These are phyloP conservation scores for Chaetodon auriga DNA, from an alignment of 2,113 vertebrate genomes.

Conservation along the genomic window DNA sequence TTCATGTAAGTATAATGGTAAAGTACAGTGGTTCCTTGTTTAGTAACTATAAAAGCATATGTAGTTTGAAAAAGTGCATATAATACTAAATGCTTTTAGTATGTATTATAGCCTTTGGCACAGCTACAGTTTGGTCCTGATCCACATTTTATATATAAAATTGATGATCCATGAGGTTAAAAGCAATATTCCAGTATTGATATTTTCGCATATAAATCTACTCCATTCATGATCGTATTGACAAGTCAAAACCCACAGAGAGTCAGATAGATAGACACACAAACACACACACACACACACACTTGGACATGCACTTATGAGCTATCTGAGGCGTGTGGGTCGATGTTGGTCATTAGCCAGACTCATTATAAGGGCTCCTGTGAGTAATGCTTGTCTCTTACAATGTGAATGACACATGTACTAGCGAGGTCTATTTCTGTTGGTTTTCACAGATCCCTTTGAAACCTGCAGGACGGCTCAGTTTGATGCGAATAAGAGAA, in stretches of 20 bases:
- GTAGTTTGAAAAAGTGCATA: neutral
- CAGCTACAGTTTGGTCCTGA: neutral
- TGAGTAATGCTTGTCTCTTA: conserved; percentile 52
- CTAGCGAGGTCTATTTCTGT: conserved; percentile 35
- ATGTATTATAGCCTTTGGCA: neutral
- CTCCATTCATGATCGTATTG: too few species aligned
- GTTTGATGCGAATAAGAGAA: conserved; percentile 10
- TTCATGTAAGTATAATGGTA: neutral
- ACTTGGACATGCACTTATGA: neutral
- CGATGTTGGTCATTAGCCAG: conserved; percentile 36
- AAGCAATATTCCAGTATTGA: neutral
- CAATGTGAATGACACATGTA: conserved; percentile 25
- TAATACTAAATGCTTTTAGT: neutral
- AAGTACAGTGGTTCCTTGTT: neutral
- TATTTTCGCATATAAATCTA: neutral
- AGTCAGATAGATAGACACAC: neutral
- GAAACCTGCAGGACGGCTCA: neutral
- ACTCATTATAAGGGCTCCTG: conserved; percentile 29
- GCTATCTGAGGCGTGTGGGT: conserved; percentile 9
- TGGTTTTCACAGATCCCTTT: conserved; percentile 36
- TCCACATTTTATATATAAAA: neutral
- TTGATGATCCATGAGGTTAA: neutral
- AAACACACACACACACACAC: conserved; percentile 1
- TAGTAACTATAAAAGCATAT: neutral
- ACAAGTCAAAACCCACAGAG: conserved; percentile 1